Conservation (phyloP, 2,888 invertebrate genomes). For the Tolmerus cingulatus region DNA sequence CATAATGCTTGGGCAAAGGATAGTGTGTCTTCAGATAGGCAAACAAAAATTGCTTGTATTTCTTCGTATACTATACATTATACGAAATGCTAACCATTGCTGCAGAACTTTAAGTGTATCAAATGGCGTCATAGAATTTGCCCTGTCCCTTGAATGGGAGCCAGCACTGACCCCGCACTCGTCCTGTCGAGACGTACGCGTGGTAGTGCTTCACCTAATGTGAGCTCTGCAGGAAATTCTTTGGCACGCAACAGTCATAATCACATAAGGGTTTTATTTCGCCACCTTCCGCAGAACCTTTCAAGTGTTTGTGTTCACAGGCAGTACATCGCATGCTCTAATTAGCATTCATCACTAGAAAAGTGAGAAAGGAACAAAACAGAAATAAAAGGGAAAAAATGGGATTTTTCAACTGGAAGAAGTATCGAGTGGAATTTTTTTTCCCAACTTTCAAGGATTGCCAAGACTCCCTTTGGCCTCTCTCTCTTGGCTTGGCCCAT, state of each 20-base stretch:
- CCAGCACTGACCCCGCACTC: not conserved
- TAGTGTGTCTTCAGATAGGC: not conserved
- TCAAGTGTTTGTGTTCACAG: constrained; percentile 36
- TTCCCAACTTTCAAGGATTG: not conserved
- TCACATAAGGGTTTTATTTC: constrained; percentile 30
- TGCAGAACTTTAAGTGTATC: constrained; percentile 25
- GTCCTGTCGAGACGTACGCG: not conserved
- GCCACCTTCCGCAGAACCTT: not conserved
- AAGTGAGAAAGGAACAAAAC: constrained; percentile 7
- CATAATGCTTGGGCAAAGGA: not conserved
- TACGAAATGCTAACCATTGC: constrained; percentile 13
- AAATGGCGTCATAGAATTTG: constrained; percentile 35
- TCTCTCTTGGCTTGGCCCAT: not conserved
- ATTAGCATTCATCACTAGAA: constrained; percentile 33
- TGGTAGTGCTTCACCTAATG: not conserved
- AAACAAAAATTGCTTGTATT: constrained; percentile 39
- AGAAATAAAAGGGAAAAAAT: not conserved
- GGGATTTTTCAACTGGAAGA: not conserved
- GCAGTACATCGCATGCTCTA: constrained; percentile 42
- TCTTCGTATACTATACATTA: constrained; percentile 32
- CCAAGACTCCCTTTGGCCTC: not conserved
- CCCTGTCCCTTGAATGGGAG: not conserved
- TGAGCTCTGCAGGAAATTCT: constrained; percentile 36
- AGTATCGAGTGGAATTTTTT: not conserved
- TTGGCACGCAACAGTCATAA: constrained; percentile 44